Conservation (phyloP, 2,113 vertebrate genomes). For the Cathartes aura region DNA sequence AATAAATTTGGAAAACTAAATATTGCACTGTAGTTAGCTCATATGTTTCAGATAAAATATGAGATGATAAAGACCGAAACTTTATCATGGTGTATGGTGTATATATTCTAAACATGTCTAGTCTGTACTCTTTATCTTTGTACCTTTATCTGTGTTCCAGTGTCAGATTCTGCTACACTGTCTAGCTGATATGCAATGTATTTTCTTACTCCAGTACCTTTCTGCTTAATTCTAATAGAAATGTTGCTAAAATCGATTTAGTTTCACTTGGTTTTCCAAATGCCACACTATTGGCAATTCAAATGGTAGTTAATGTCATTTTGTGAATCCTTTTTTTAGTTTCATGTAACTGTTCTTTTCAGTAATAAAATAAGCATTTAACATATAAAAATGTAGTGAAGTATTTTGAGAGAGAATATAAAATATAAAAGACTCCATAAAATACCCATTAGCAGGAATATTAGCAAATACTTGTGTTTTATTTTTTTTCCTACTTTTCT, state of each 20-base stretch:
- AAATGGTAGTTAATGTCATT: not conserved
- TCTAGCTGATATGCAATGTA: not conserved
- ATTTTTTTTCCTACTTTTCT: not conserved
- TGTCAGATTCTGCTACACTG: not conserved
- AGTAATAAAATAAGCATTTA: not conserved
- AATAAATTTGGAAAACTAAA: not conserved
- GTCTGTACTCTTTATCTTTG: not conserved
- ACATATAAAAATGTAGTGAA: not conserved
- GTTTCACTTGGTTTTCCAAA: not conserved
- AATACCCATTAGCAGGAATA: not conserved
- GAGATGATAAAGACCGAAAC: not conserved
- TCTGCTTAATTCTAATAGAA: not conserved
- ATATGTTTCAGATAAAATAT: not conserved
- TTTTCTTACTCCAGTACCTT: not conserved
- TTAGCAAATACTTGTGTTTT: not conserved
- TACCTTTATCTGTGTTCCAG: not conserved
- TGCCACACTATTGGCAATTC: not conserved
- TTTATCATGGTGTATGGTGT: not conserved
- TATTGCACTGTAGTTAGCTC: not conserved
- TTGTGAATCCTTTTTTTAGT: not conserved
- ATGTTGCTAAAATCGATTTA: not conserved
- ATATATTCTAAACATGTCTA: not conserved
- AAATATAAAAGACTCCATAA: not conserved
- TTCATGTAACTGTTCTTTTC: not conserved
- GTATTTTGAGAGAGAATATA: not conserved